phyloP scores from a whole-genome alignment of 1,140 invertebrate genomes.

The Aphelenchoides fujianensis region DNA sequence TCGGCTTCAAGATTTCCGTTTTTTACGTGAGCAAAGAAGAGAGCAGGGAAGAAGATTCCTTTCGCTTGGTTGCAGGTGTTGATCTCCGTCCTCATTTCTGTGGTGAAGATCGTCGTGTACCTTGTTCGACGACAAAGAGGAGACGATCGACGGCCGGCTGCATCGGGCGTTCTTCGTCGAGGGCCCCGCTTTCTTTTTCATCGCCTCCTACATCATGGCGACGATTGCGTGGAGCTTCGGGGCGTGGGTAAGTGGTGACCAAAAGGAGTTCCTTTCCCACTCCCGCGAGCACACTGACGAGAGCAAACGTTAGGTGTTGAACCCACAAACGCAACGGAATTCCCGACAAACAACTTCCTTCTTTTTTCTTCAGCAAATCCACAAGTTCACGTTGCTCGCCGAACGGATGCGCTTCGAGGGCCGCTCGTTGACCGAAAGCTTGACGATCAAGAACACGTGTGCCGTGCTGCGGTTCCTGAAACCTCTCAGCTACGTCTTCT shows the following conservation, averaged over 20 bases:
- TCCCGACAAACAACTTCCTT: too few species aligned
- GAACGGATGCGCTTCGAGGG: background rate
- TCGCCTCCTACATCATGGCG: background rate
- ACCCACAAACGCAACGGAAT: too few species aligned
- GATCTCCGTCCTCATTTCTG: background rate
- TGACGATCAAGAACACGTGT: background rate
- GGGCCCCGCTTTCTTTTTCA: background rate
- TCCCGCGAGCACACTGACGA: too few species aligned
- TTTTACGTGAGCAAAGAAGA: background rate
- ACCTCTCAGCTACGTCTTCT: background rate
- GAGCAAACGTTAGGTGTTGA: too few species aligned
- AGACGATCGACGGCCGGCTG: background rate
- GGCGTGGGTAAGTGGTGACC: background rate
- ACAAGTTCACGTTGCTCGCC: background rate
- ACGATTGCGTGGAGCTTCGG: background rate
- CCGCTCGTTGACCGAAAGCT: background rate
- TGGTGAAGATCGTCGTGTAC: constrained; percentile 2
- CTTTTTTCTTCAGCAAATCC: constrained; percentile 9
- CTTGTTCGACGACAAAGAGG: background rate
- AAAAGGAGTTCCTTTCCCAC: too few species aligned
- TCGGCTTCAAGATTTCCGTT: background rate
- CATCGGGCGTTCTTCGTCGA: constrained; percentile 8
- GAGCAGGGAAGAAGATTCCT: too few species aligned
- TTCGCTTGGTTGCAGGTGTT: too few species aligned
- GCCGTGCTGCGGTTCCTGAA: background rate